phyloP scores from a whole-genome alignment of 2,113 vertebrate species.

The Tor tambroides region DNA sequence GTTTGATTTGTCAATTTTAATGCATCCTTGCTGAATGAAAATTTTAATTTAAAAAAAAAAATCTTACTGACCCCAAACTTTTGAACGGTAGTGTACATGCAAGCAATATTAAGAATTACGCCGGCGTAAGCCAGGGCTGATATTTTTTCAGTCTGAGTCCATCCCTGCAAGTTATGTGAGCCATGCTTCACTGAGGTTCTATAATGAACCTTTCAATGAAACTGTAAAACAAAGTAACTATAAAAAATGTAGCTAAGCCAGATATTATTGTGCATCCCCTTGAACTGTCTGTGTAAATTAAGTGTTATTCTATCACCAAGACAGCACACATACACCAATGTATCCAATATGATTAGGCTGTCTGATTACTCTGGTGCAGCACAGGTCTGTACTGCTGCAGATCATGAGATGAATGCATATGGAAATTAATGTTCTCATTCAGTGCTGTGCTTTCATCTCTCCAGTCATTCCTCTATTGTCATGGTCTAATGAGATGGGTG shows the following conservation, averaged over 20 bases:
- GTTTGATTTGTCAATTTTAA: no score
- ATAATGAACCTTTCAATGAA: not conserved
- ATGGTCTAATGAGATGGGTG: conserved; percentile 75
- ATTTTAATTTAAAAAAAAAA: not conserved
- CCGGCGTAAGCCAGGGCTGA: not conserved
- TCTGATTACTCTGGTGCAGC: not conserved
- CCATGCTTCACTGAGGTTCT: not conserved
- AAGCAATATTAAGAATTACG: not conserved
- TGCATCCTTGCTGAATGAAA: no score
- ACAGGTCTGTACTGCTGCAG: not conserved
- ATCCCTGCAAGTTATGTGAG: not conserved
- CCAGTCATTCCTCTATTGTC: conserved; percentile 44
- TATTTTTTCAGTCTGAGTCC: not conserved
- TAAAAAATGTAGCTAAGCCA: not conserved
- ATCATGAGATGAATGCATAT: conserved; percentile 53
- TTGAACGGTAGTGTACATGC: not conserved
- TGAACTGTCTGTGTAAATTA: not conserved
- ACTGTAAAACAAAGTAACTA: not conserved
- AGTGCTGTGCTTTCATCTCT: conserved; percentile 38
- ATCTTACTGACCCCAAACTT: no score
- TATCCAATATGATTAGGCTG: not conserved
- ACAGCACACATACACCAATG: not conserved
- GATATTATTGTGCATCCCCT: not conserved
- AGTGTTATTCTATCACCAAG: not conserved
- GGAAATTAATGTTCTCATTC: conserved; percentile 45